Conservation (phyloP, 2,888 invertebrate species). For the Clunio marinus region DNA sequence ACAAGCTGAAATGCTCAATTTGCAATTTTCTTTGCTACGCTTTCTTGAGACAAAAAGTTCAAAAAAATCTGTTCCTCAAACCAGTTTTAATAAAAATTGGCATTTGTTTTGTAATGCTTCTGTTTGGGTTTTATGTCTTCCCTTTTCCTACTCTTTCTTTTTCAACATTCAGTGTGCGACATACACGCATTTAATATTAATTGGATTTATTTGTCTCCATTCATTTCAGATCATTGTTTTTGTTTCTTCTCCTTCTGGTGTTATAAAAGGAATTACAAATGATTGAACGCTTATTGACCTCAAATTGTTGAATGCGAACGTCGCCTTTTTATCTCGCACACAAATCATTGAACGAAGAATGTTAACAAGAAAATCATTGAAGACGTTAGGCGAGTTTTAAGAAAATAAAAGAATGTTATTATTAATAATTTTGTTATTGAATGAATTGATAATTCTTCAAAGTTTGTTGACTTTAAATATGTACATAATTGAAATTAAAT, state of each 20-base stretch:
- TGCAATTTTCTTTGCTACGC: neutral
- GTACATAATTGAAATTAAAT: too few species aligned
- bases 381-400: too few species aligned
- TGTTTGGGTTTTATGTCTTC: too few species aligned
- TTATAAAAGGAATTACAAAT: neutral
- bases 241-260: neutral
- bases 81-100: neutral
- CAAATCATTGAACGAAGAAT: too few species aligned
- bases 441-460: too few species aligned
- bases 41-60: neutral
- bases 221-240: slow-evolving; percentile 1
- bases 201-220: slow-evolving; percentile 24
- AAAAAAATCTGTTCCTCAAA: neutral
- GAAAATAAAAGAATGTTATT: too few species aligned
- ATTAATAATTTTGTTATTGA: too few species aligned
- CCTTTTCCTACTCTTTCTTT: too few species aligned
- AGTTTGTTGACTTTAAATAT: too few species aligned
- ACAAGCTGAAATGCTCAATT: slow-evolving; percentile 5
- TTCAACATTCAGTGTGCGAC: neutral
- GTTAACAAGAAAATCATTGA: too few species aligned
- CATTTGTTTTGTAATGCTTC: neutral
- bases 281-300: slow-evolving; percentile 14
- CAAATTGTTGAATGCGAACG: neutral
- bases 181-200: slow-evolving; percentile 24
- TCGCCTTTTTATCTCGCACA: too few species aligned